Conservation (phyloP, 1,140 invertebrate species). For the Drosophila sproati region DNA sequence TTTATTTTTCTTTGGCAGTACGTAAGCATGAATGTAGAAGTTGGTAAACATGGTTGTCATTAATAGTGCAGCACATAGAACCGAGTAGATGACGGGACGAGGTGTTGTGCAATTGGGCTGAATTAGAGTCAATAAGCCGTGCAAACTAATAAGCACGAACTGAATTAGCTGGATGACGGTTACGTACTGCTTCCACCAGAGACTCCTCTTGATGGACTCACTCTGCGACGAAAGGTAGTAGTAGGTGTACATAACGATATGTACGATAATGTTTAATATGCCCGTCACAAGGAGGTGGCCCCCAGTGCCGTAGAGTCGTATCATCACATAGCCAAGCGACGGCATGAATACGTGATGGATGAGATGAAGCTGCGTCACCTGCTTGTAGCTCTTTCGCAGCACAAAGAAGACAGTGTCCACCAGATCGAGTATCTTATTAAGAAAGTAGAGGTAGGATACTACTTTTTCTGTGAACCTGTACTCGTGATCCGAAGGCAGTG, state of each 20-base stretch:
- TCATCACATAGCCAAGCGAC: conserved; percentile 5
- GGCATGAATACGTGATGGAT: conserved; percentile 86
- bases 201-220: conserved; percentile 87
- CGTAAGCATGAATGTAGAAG: conserved; percentile 20
- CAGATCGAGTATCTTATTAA: conserved; percentile 62
- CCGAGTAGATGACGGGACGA: not conserved
- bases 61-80: not conserved
- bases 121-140: conserved; percentile 69
- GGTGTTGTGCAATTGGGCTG: conserved; percentile 12
- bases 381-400: conserved; percentile 59
- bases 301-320: conserved; percentile 78
- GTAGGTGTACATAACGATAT: conserved; percentile 91
- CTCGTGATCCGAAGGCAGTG: conserved; percentile 45
- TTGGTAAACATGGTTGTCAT: conserved; percentile 30
- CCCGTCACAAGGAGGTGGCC: conserved; percentile 89
- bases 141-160: conserved; percentile 89
- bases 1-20: not conserved
- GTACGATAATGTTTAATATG: conserved; percentile 91
- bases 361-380: conserved; percentile 56
- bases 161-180: conserved; percentile 91
- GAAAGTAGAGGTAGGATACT: conserved; percentile 32
- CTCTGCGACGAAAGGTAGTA: conserved; percentile 88
- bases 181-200: conserved; percentile 93
- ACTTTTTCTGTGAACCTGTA: conserved; percentile 39
- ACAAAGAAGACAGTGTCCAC: conserved; percentile 64